Conservation (phyloP, 2,888 invertebrate species). For the Chaetogeoica ovagalla region DNA sequence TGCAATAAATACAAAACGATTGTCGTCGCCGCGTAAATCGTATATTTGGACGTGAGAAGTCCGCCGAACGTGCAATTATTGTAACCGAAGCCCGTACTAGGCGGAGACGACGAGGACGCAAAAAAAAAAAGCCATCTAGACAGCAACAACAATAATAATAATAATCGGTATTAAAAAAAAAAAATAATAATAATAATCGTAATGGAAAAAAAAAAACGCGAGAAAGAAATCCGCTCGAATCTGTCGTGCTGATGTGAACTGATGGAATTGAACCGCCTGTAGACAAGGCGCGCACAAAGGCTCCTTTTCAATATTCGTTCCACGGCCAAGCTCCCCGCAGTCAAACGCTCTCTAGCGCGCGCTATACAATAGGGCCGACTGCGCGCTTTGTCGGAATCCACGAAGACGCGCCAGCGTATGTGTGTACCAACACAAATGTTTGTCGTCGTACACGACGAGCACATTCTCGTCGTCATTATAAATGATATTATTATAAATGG, state of each 20-base stretch:
- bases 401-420: too few species aligned
- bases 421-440: too few species aligned
- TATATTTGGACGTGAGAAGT: conserved; percentile 52
- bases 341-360: conserved; percentile 4
- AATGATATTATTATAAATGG: too few species aligned
- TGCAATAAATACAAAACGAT: not conserved
- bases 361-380: conserved; percentile 24
- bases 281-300: conserved; percentile 50
- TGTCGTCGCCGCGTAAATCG: conserved; percentile 27
- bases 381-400: not conserved
- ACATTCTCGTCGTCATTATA: too few species aligned
- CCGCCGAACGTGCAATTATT: conserved; percentile 49
- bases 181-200: conserved; percentile 23
- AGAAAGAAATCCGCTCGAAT: not conserved
- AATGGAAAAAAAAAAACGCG: too few species aligned
- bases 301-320: not conserved
- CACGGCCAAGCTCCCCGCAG: conserved; percentile 44
- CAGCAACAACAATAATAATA: conserved; percentile 4
- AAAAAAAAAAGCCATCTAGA: conserved; percentile 41
- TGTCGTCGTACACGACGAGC: too few species aligned
- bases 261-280: conserved; percentile 51
- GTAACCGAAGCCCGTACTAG: conserved; percentile 51
- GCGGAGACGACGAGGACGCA: not conserved
- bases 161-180: conserved; percentile 37
- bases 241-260: conserved; percentile 53